Evolutionary conservation across 1,140 invertebrate species (phyloP).

Genomic region (Hypothenemus hampei): DNA sequence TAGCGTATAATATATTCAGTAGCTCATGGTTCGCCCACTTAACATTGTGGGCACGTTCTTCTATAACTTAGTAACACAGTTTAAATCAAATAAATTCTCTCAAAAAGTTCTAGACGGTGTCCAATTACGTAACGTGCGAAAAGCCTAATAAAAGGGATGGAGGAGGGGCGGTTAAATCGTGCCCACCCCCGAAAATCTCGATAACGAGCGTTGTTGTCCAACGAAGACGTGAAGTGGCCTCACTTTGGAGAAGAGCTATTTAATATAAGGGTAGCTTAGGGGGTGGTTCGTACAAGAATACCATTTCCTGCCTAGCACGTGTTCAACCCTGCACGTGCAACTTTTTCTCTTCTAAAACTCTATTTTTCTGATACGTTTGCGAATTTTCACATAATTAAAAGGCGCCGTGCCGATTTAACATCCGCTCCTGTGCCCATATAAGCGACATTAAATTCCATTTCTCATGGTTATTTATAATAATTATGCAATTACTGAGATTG

Average conservation of each 20-base stretch:
- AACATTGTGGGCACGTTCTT: conserved; percentile 21
- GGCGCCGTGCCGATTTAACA: too few species aligned
- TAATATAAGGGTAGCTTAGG: conserved; percentile 12
- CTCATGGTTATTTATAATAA: too few species aligned
- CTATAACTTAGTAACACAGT: conserved; percentile 29
- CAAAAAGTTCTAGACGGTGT: too few species aligned
- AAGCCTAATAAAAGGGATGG: too few species aligned
- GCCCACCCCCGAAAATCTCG: conserved; percentile 25
- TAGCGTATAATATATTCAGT: conserved; percentile 25
- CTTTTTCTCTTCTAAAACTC: too few species aligned
- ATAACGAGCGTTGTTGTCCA: conserved; percentile 26
- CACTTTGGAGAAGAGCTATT: conserved; percentile 1
- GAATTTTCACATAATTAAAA: too few species aligned
- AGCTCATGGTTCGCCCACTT: conserved; percentile 15
- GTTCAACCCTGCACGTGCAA: conserved; percentile 19
- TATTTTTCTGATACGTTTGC: too few species aligned
- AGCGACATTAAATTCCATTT: too few species aligned
- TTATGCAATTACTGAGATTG: too few species aligned
- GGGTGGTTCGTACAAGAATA: conserved; percentile 7
- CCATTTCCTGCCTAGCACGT: conserved; percentile 24
- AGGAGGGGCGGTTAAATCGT: conserved; percentile 15
- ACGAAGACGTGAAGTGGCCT: conserved; percentile 21
- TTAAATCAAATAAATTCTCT: too few species aligned
- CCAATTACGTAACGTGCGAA: too few species aligned
- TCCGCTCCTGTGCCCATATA: too few species aligned